These are phyloP conservation scores for Turritopsis dohrnii DNA, from an alignment of 30 jellyfish, hydroid and myxozoan genomes.

Conservation along the genomic window DNA sequence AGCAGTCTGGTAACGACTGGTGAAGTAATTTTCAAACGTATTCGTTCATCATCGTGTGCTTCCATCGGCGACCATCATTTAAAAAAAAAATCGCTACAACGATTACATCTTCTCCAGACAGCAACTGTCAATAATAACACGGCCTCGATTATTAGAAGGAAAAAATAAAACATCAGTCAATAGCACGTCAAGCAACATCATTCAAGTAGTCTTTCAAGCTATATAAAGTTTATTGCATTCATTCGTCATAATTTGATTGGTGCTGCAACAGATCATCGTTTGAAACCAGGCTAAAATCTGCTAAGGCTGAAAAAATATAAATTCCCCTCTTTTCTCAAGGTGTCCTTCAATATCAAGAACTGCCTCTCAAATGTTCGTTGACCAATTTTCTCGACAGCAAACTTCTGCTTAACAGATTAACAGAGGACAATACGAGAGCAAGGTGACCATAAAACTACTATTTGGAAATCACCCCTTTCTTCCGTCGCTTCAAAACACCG, in stretches of 20 bases:
- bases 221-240: neutral
- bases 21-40: too few species aligned
- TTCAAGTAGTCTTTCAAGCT: too few species aligned
- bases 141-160: too few species aligned
- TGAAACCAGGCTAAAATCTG: neutral
- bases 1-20: too few species aligned
- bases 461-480: neutral
- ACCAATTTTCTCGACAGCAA: neutral
- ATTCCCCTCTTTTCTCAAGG: neutral
- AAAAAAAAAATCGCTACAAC: too few species aligned
- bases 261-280: neutral
- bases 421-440: neutral
- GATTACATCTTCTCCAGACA: too few species aligned
- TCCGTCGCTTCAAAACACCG: neutral
- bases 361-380: neutral
- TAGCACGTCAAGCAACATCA: too few species aligned
- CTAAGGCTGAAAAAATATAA: neutral
- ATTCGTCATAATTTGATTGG: too few species aligned
- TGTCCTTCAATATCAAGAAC: neutral
- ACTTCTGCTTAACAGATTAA: neutral
- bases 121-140: too few species aligned
- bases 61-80: too few species aligned
- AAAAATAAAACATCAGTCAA: too few species aligned
- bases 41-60: too few species aligned
- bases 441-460: neutral